Evolutionary conservation across 2,113 vertebrate species (phyloP).

Genomic region (Lota lota): DNA sequence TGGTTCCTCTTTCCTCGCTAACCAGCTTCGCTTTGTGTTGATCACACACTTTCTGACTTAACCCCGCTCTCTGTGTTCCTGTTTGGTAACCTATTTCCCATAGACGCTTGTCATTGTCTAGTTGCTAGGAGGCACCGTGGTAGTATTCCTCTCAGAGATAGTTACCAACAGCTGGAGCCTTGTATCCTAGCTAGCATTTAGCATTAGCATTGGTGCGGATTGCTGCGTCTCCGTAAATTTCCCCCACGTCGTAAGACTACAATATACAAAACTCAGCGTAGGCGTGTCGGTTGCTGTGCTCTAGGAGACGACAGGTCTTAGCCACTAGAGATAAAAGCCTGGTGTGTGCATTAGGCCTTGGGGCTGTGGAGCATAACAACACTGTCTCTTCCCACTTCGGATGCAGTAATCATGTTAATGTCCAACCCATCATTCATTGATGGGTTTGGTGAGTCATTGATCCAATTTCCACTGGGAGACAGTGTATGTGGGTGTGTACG

Average conservation of each 20-base stretch:
- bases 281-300: too few relatives aligned
- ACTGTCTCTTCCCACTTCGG: constrained; percentile 41
- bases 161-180: too few relatives aligned
- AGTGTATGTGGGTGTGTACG: too few relatives aligned
- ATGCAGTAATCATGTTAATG: constrained; percentile 63
- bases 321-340: constrained; percentile 38
- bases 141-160: too few relatives aligned
- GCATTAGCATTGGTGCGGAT: too few relatives aligned
- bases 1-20: constrained; percentile 51
- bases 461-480: constrained; percentile 36
- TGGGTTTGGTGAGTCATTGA: constrained; percentile 56
- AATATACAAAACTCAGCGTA: too few relatives aligned
- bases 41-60: constrained; percentile 17
- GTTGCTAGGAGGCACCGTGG: too few relatives aligned
- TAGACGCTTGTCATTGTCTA: too few relatives aligned
- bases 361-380: constrained; percentile 5
- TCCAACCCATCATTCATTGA: constrained; percentile 58
- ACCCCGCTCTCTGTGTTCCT: constrained; percentile 17
- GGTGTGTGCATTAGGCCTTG: constrained; percentile 9
- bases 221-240: too few relatives aligned
- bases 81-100: background rate
- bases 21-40: constrained; percentile 53
- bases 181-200: too few relatives aligned
- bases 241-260: too few relatives aligned
- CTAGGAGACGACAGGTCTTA: too few relatives aligned